Evolutionary conservation across 2,888 invertebrate species (phyloP), one percentile per base, ranked within the genome.

Genomic region (Erebia ligea): DNA sequence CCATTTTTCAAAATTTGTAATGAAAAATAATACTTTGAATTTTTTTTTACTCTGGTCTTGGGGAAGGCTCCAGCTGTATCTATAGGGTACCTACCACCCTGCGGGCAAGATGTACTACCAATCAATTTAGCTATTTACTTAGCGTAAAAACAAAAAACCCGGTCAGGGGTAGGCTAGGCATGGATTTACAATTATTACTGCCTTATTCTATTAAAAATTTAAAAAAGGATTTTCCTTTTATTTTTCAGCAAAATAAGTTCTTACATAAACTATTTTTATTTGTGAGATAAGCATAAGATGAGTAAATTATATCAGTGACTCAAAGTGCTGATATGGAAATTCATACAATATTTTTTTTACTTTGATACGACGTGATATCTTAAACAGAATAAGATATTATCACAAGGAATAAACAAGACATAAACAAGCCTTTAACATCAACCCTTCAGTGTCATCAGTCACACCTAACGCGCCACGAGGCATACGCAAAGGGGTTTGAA

Each of bases 351-450:
- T 40, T 34, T 34, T 58, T 58, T 58, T 58, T 3, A 34, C 25
- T 15, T 15, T 13, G 15, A 1, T 2, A n/a, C 19, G 10, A 34
- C 1, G 1, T 6, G 8, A 11, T 13, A 21, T 13, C 11, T 21
- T 19, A 19, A 45, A 45, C 13, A 48, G 61, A 61, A 61, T 61
- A 61, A 61, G 45, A 13, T 17, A 45, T 61, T 45, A 42, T 42
- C 19, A 19, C 13, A 61, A 17, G 42, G 61, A 42, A 45, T 19
- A 21, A 21, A 19, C 17, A 15, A 25, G 74, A 75, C 74, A 76
- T 76, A 72, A 76, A 79, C 79, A 80, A 61, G 61, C 45, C 45
- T 80, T 76, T 80, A 79, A 78, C 78, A 77, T 75, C 71, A 74
- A 75, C 75, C 78, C 80, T 82, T 67, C 52, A n/a, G 40, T 34